Percentiles rank a stretch among this genome's conserved stretches.
Conservation (phyloP, 2,888 invertebrate species). For the Agrenia bidenticulata region DNA sequence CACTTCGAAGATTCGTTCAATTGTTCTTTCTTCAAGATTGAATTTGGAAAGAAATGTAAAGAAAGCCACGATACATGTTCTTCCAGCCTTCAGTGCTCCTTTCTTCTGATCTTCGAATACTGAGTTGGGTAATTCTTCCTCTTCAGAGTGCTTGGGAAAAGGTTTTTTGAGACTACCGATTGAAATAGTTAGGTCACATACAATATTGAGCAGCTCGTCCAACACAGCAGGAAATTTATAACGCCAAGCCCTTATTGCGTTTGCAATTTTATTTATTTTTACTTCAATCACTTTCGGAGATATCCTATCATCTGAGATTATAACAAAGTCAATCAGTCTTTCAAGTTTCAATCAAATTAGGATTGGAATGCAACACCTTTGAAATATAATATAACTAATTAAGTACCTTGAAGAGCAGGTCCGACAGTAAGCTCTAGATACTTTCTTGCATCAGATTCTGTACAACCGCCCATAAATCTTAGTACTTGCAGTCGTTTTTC, state of each 20-base stretch:
- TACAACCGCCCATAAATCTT: constrained; percentile 44
- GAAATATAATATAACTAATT: no score
- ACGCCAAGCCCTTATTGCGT: constrained; percentile 37
- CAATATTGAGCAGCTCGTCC: constrained; percentile 34
- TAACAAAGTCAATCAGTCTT: neutral
- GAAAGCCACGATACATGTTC: constrained; percentile 64
- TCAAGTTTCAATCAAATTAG: neutral
- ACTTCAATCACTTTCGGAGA: constrained; percentile 43
- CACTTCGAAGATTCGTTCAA: constrained; percentile 73
- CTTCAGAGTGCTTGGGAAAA: constrained; percentile 23
- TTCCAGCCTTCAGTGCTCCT: constrained; percentile 39
- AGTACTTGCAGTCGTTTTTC: constrained; percentile 38
- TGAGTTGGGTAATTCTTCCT: constrained; percentile 35
- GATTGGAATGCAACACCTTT: neutral
- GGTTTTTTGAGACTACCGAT: constrained; percentile 24
- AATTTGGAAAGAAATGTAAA: constrained; percentile 79
- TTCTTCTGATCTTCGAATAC: constrained; percentile 43
- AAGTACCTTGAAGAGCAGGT: constrained; percentile 27
- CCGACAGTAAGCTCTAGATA: constrained; percentile 37
- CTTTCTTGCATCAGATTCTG: constrained; percentile 35
- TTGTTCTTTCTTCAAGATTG: constrained; percentile 68
- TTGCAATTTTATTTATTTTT: constrained; percentile 43
- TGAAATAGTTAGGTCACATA: constrained; percentile 30
- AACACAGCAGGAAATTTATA: constrained; percentile 39
- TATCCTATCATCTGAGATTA: constrained; percentile 13